These are phyloP conservation scores for Mechanitis mazaeus DNA, from an alignment of 2,888 invertebrate species.

Conservation along the genomic window DNA sequence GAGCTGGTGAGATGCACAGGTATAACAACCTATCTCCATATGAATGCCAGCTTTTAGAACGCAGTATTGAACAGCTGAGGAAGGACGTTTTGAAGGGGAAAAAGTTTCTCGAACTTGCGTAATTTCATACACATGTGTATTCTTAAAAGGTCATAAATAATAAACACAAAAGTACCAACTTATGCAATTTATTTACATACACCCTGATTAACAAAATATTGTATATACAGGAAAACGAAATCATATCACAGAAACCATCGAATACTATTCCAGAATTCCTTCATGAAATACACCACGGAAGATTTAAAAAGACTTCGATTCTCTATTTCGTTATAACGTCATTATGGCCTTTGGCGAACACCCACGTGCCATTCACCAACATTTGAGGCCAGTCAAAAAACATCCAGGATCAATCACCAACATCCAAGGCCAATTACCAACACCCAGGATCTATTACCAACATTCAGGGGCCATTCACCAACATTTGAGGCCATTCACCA, in stretches of 20 bases:
- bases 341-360: background rate
- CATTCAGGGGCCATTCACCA: too few species aligned
- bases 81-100: constrained; percentile 49
- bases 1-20: constrained; percentile 48
- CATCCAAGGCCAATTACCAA: too few species aligned
- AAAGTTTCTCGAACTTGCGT: constrained; percentile 45
- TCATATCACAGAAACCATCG: constrained; percentile 61
- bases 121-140: constrained; percentile 3
- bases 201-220: constrained; percentile 46
- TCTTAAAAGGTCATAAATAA: constrained; percentile 20
- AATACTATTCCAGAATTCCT: constrained; percentile 19
- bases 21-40: constrained; percentile 43
- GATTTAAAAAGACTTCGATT: background rate
- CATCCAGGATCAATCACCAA: too few species aligned
- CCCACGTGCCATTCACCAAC: background rate
- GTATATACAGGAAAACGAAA: constrained; percentile 52
- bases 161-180: constrained; percentile 40
- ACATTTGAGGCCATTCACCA: background rate
- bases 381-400: too few species aligned
- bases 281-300: background rate
- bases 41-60: constrained; percentile 51
- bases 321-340: background rate
- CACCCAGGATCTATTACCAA: too few species aligned
- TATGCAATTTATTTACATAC: constrained; percentile 60
- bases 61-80: constrained; percentile 45